A percentile compares a stretch with the other conserved stretches of the same genome.
phyloP scores from a whole-genome alignment of 1,140 invertebrate genomes.

The Eupristina koningsbergeri region DNA sequence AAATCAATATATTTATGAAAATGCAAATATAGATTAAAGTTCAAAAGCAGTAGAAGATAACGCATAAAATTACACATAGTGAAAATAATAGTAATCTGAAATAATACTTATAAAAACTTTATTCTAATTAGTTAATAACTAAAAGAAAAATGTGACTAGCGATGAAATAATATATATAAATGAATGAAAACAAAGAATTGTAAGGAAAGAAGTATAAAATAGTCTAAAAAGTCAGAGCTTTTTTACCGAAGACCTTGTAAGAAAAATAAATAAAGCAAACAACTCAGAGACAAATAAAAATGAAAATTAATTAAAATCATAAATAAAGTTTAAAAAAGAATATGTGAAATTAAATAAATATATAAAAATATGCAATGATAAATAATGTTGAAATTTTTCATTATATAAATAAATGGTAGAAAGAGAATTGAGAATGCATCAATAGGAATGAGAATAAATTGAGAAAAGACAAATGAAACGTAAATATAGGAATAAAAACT shows the following conservation, averaged over 20 bases:
- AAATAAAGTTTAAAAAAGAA: neutral
- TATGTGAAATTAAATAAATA: constrained; percentile 3
- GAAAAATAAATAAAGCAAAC: neutral
- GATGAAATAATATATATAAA: constrained; percentile 7
- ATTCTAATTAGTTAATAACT: neutral
- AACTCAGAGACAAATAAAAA: constrained; percentile 1
- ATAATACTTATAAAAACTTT: neutral
- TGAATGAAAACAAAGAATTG: constrained; percentile 10
- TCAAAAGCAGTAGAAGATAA: neutral
- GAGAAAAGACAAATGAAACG: neutral
- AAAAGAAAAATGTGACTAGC: neutral
- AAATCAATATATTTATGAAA: too few species aligned
- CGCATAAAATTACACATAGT: too few species aligned
- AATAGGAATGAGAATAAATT: constrained; percentile 3
- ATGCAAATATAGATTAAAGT: neutral
- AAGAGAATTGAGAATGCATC: neutral
- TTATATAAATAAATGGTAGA: neutral
- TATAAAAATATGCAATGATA: neutral
- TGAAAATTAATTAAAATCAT: constrained; percentile 16
- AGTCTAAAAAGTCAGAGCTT: neutral
- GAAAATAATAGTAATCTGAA: neutral
- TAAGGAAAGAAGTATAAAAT: neutral
- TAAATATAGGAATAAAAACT: neutral
- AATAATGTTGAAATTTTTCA: neutral
- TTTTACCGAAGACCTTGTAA: neutral